These are phyloP conservation scores for Drosophila bocqueti DNA, from an alignment of 1,140 invertebrate species.

Conservation along the genomic window DNA sequence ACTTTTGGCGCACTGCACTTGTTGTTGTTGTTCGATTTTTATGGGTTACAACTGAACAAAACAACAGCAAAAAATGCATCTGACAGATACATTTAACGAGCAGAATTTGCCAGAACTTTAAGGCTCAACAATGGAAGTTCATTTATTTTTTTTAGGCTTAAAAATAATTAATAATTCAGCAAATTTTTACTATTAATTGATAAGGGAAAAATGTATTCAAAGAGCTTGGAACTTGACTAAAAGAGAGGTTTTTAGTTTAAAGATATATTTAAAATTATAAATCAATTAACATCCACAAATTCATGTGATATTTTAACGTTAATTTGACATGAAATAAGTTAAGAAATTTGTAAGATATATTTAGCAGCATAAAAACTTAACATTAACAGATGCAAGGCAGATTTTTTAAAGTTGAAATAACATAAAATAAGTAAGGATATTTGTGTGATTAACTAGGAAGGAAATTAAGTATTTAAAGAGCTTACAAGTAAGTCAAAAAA, in stretches of 20 bases:
- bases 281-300: no score
- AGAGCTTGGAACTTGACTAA: neutral
- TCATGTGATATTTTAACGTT: no score
- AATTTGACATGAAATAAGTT: no score
- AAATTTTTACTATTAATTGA: neutral
- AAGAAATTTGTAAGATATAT: no score
- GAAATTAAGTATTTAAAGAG: neutral
- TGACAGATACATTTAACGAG: slow-evolving; percentile 12
- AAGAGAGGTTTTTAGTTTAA: neutral
- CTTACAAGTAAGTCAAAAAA: neutral
- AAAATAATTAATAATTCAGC: neutral
- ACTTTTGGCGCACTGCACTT: slow-evolving; percentile 37
- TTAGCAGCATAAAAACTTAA: no score
- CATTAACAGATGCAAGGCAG: no score
- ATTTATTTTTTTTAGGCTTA: no score
- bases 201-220: neutral
- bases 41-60: slow-evolving; percentile 39
- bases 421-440: neutral
- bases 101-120: slow-evolving; percentile 1
- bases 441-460: neutral
- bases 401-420: no score
- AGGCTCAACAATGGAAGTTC: neutral
- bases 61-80: neutral
- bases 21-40: slow-evolving; percentile 50
- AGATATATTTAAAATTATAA: neutral